Conservation (phyloP, 2,797 vertebrate genomes). For the Sebastes hubbsi region DNA sequence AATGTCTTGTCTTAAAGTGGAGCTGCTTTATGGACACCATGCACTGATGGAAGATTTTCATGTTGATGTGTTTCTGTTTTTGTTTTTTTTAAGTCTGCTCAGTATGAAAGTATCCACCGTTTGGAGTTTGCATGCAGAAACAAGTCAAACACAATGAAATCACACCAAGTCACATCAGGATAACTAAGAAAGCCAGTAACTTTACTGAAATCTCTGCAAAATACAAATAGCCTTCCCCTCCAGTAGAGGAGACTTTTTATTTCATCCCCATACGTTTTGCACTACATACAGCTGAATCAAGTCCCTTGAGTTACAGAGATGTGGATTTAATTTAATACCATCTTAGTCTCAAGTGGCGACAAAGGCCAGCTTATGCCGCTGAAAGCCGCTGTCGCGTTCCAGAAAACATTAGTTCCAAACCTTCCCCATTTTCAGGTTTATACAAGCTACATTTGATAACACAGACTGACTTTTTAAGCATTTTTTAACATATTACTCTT, state of each 20-base stretch:
- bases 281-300: constrained; percentile 99
- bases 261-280: constrained; percentile 89
- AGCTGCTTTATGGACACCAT: neutral
- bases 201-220: constrained; percentile 99
- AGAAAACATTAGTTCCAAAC: constrained; percentile 87
- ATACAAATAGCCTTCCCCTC: constrained; percentile 97
- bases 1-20: neutral
- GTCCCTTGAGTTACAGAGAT: constrained; percentile 98
- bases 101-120: neutral
- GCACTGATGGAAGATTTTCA: neutral
- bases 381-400: constrained; percentile 90
- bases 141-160: constrained; percentile 79
- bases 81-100: neutral
- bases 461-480: constrained; percentile 84
- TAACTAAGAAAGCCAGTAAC: constrained; percentile 99
- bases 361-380: constrained; percentile 99
- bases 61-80: neutral
- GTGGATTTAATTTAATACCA: constrained; percentile 94
- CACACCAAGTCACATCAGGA: constrained; percentile 83
- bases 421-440: constrained; percentile 86
- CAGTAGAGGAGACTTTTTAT: constrained; percentile 94
- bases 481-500: constrained; percentile 66
- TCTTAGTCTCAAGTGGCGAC: constrained; percentile 97
- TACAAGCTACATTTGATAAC: constrained; percentile 95
- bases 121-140: constrained; percentile 56